Base-by-base conservation (phyloP, 2,888 invertebrate species). In the Eilema griseolum region DNA sequence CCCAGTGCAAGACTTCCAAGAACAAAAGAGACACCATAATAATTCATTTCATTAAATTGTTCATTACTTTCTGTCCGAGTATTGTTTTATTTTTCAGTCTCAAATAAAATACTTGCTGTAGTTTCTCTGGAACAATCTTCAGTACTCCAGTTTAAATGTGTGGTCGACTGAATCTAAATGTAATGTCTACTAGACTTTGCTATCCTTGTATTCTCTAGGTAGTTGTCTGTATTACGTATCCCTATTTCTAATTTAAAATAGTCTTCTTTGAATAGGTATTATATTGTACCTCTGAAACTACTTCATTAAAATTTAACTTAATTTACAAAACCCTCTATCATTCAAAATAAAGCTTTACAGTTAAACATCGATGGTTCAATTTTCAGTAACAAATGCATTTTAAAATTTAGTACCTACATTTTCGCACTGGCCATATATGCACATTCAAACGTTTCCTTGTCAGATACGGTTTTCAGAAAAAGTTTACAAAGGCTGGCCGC, bases 361-460 rank as follows among this genome's bases (percentile, higher is more conserved):
- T 61, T 28, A 77, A 80, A 70, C n/a, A 24, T 65, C 0, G 5
- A 16, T 74, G 73, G 78, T 78, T 73, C 74, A 73, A 72, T 70
- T 74, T 71, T 24, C 52, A 74, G 68, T 61, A 67, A 70, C 74
- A 71, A 72, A 57, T 59, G 76, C 67, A 69, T n/a, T 20, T 41
- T 37, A n/a, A 52, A 56, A 52, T 65, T n/a, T 56, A 52, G 28
- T 23, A 0, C 52, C 33, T 20, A n/a, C 67, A 73, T 75, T 82
- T 72, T 65, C 60, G 73, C 62, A 60, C 59, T 72, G 73, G 80
- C 76, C 66, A 57, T 31, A 57, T 67, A 69, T 75, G 74, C 75
- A 77, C 70, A 63, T 64, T 73, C 73, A 64, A 78, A 75, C 76
- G 68, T 72, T 75, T 80, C 81, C 80, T 83, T 83, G 81, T 81